Evolutionary conservation across 2,888 invertebrate genomes (phyloP).

Genomic region (Cerceris rybyensis): DNA sequence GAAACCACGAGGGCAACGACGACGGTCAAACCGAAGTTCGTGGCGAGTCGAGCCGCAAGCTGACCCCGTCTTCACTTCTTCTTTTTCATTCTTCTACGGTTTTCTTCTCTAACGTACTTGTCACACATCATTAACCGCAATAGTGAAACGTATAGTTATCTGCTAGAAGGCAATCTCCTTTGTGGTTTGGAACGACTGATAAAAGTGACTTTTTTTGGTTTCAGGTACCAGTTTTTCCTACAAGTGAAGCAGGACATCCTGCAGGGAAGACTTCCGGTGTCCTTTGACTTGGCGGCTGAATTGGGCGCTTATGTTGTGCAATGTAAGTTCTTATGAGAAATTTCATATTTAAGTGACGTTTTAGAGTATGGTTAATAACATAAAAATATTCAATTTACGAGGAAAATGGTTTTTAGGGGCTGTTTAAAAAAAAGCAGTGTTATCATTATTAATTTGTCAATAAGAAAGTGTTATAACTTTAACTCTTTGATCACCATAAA

Average conservation of each 20-base stretch:
- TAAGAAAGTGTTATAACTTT: no score
- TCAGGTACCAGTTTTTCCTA: slow-evolving; percentile 97
- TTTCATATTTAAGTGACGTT: slow-evolving; percentile 1
- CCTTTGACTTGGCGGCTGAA: slow-evolving; percentile 95
- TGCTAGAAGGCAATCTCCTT: background rate
- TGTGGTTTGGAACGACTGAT: background rate
- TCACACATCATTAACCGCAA: slow-evolving; percentile 31
- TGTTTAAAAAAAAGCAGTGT: no score
- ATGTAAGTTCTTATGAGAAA: slow-evolving; percentile 87
- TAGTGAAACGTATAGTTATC: slow-evolving; percentile 5
- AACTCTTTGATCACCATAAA: no score
- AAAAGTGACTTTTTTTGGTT: background rate
- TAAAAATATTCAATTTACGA: background rate
- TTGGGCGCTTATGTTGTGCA: slow-evolving; percentile 96
- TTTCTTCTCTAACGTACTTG: slow-evolving; percentile 13
- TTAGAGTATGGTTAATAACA: background rate
- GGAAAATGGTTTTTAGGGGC: background rate
- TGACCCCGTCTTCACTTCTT: slow-evolving; percentile 48
- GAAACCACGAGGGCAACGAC: slow-evolving; percentile 56
- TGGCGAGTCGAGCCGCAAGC: slow-evolving; percentile 44
- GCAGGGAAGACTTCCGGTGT: slow-evolving; percentile 95
- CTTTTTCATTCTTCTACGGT: slow-evolving; percentile 1
- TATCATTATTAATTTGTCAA: no score
- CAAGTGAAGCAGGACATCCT: slow-evolving; percentile 98
- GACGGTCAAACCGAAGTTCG: slow-evolving; percentile 58